phyloP scores from a whole-genome alignment of 2,113 vertebrate species.

The Ceyx melanurus region DNA sequence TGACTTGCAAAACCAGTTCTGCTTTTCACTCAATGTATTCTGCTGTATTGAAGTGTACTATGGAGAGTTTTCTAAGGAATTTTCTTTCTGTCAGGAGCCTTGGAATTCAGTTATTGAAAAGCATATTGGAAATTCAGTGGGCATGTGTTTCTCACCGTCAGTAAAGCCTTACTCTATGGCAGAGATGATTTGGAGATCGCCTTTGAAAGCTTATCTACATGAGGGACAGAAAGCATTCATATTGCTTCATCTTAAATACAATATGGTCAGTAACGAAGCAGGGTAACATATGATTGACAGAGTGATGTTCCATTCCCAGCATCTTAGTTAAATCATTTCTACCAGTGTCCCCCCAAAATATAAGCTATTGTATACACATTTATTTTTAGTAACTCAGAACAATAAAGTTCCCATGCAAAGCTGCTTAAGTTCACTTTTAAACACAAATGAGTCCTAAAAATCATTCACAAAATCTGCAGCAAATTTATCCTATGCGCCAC shows the following conservation, averaged over 20 bases:
- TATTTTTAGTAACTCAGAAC: not conserved
- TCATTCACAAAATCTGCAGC: not conserved
- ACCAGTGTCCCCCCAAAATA: not conserved
- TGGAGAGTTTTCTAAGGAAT: not conserved
- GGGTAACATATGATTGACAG: constrained; percentile 40
- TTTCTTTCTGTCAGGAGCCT: constrained; percentile 19
- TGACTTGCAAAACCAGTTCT: constrained; percentile 38
- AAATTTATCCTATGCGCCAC: not conserved
- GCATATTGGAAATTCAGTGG: constrained; percentile 2
- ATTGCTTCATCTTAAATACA: constrained; percentile 31
- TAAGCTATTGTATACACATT: not conserved
- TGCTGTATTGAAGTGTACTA: not conserved
- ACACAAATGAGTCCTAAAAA: not conserved
- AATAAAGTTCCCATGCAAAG: not conserved
- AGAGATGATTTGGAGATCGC: constrained; percentile 68
- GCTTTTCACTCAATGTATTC: not conserved
- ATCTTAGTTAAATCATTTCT: not conserved
- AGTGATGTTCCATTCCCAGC: not conserved
- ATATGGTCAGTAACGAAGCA: constrained; percentile 49
- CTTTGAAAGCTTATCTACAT: constrained; percentile 68
- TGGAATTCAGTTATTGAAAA: constrained; percentile 37
- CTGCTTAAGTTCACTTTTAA: not conserved
- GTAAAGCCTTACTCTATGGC: constrained; percentile 64
- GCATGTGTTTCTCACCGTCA: constrained; percentile 60
- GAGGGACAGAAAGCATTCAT: constrained; percentile 61